Evolutionary conservation across 2,797 vertebrate species (phyloP).

Genomic region (Eidolon dupreanum): DNA sequence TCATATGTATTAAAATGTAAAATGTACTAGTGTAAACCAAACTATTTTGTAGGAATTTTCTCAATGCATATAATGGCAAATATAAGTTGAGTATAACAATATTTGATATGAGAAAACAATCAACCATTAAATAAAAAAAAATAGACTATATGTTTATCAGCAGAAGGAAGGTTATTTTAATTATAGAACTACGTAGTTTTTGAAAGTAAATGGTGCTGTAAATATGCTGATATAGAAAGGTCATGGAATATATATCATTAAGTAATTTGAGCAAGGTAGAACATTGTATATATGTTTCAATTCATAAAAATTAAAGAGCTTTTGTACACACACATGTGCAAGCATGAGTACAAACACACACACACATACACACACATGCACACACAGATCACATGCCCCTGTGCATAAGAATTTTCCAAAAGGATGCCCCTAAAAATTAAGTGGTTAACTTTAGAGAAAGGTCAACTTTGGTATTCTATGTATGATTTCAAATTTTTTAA

Average conservation of each 20-base stretch:
- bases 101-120: neutral
- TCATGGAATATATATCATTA: neutral
- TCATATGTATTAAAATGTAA: neutral
- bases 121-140: neutral
- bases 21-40: neutral
- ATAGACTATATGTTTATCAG: neutral
- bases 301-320: neutral
- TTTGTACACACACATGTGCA: neutral
- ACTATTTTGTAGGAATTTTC: neutral
- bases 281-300: neutral
- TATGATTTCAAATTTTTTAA: neutral
- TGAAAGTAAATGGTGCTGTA: neutral
- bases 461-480: neutral
- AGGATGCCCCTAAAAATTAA: neutral
- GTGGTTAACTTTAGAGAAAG: neutral
- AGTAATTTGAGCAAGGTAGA: neutral
- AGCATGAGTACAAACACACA: too few species aligned
- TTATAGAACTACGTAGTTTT: neutral
- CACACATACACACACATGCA: neutral
- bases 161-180: neutral
- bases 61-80: neutral
- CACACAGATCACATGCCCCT: neutral
- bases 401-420: neutral
- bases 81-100: neutral
- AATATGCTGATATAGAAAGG: neutral